These are phyloP conservation scores for Dromococcyx pavoninus DNA, from an alignment of 2,797 vertebrate species.

Conservation along the genomic window DNA sequence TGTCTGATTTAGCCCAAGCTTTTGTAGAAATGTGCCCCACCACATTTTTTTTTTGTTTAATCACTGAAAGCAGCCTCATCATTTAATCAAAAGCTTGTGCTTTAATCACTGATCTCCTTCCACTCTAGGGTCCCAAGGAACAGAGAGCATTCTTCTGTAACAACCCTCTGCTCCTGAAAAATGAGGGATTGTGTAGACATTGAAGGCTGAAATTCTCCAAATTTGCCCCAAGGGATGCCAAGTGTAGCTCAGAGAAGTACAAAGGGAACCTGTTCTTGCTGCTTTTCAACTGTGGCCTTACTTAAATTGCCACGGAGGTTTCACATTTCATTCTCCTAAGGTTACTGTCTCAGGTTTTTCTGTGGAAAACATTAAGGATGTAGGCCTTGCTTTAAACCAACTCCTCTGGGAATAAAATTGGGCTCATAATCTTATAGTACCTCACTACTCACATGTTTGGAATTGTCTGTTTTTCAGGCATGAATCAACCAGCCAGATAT, in stretches of 20 bases:
- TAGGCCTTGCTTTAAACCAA: background rate
- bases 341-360: slow-evolving; percentile 57
- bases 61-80: slow-evolving; percentile 8
- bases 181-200: slow-evolving; percentile 53
- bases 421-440: slow-evolving; percentile 9
- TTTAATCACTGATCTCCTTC: slow-evolving; percentile 61
- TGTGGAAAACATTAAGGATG: slow-evolving; percentile 57
- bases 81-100: slow-evolving; percentile 34
- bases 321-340: slow-evolving; percentile 63
- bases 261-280: slow-evolving; percentile 68
- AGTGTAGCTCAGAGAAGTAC: slow-evolving; percentile 41
- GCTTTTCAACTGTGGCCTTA: slow-evolving; percentile 45
- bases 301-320: slow-evolving; percentile 38
- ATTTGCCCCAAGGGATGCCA: slow-evolving; percentile 64
- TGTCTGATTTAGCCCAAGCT: background rate
- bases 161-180: slow-evolving; percentile 42
- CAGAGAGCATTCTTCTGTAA: slow-evolving; percentile 56
- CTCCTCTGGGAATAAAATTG: slow-evolving; percentile 37
- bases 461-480: background rate
- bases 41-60: background rate
- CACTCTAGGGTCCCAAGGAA: slow-evolving; percentile 10
- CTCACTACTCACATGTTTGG: background rate
- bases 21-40: background rate
- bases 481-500: background rate
- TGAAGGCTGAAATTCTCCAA: slow-evolving; percentile 50